phyloP scores from a whole-genome alignment of 2,888 invertebrate species.

The Pemphredon lugubris region DNA sequence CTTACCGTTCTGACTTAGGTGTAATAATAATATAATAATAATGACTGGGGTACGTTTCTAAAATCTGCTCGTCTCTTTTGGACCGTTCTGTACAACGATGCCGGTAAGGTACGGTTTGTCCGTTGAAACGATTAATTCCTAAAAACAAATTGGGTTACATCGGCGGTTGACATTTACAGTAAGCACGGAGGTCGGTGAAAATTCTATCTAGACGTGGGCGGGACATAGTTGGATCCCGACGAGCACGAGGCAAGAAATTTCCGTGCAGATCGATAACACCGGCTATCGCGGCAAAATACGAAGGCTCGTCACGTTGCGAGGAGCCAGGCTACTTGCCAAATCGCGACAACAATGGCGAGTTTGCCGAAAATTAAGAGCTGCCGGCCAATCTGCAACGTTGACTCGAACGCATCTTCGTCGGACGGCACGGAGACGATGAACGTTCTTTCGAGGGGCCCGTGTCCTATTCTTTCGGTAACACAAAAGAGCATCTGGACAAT shows the following conservation, averaged over 20 bases:
- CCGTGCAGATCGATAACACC: slow-evolving; percentile 35
- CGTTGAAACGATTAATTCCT: no score
- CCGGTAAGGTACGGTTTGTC: no score
- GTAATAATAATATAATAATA: no score
- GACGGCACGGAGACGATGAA: not conserved
- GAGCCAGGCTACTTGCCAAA: slow-evolving; percentile 46
- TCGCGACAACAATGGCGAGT: slow-evolving; percentile 13
- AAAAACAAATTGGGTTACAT: no score
- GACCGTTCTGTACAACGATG: no score
- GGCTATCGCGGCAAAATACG: slow-evolving; percentile 12
- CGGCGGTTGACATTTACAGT: no score
- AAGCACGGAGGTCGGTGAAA: no score
- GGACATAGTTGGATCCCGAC: not conserved
- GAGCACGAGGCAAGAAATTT: slow-evolving; percentile 22
- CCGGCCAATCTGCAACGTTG: slow-evolving; percentile 14
- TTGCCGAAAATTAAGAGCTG: slow-evolving; percentile 47
- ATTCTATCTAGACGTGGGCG: not conserved
- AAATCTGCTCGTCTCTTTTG: no score
- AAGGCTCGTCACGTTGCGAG: slow-evolving; percentile 20
- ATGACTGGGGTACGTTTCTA: no score
- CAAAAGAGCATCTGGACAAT: slow-evolving; percentile 10
- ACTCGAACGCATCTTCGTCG: slow-evolving; percentile 20
- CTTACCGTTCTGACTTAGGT: no score
- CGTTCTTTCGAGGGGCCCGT: slow-evolving; percentile 5
- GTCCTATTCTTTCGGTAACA: slow-evolving; percentile 8